phyloP scores from a whole-genome alignment of 1,140 invertebrate species.

The Penaeus vannamei region DNA sequence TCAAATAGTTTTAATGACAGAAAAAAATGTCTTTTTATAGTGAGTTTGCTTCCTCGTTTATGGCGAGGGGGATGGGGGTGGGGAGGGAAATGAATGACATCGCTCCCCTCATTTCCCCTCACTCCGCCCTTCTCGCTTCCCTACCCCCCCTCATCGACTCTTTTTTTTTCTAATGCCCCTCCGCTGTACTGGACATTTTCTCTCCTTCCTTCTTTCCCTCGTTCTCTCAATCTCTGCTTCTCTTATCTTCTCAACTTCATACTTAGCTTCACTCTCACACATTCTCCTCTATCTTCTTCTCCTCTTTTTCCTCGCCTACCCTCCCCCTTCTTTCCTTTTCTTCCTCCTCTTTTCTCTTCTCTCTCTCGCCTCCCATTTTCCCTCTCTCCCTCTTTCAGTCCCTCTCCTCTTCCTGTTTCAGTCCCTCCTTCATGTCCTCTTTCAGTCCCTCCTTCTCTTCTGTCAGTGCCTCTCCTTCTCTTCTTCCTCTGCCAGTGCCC shows the following conservation, averaged over 20 bases:
- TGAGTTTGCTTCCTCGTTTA: background rate
- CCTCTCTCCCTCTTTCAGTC: constrained; percentile 1
- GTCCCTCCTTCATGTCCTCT: too few relatives aligned
- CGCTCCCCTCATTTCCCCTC: background rate
- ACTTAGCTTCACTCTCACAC: too few relatives aligned
- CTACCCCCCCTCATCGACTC: background rate
- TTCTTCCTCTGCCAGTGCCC: background rate
- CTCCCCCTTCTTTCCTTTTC: too few relatives aligned
- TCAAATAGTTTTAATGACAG: too few relatives aligned
- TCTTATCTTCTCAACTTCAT: too few relatives aligned
- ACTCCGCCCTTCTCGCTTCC: too few relatives aligned
- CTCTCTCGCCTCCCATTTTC: background rate
- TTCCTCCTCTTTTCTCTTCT: too few relatives aligned
- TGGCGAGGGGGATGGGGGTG: too few relatives aligned
- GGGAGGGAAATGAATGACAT: too few relatives aligned
- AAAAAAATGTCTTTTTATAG: background rate
- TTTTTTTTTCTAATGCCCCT: background rate
- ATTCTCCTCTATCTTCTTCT: background rate
- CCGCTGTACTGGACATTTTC: background rate
- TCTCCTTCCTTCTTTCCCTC: constrained; percentile 2
- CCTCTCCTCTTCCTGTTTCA: background rate
- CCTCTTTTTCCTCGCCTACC: too few relatives aligned
- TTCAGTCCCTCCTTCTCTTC: background rate
- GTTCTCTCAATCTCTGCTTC: background rate
- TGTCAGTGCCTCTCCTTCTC: background rate